These are phyloP conservation scores for Aleiodes leptofemur DNA, from an alignment of 2,888 invertebrate species.

Conservation along the genomic window DNA sequence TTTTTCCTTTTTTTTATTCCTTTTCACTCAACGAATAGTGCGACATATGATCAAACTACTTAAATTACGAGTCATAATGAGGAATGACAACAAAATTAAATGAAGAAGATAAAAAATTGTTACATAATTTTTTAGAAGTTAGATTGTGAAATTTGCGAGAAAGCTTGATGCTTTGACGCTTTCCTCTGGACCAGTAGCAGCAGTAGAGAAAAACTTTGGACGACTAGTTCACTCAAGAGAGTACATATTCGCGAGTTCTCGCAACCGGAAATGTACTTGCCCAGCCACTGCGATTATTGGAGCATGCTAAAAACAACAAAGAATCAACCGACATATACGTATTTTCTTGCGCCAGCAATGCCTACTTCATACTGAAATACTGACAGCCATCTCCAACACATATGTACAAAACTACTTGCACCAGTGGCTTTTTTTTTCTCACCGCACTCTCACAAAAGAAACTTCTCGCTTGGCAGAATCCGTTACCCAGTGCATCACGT, in stretches of 20 bases:
- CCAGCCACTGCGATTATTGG: conserved; percentile 39
- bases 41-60: no score
- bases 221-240: conserved; percentile 4
- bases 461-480: conserved; percentile 11
- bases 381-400: conserved; percentile 10
- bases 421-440: conserved; percentile 1
- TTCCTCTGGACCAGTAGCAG: conserved; percentile 4
- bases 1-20: no score
- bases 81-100: background rate
- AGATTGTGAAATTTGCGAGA: conserved; percentile 20
- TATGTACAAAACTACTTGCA: conserved; percentile 28
- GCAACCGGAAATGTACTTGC: conserved; percentile 40
- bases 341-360: conserved; percentile 8
- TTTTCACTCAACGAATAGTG: no score
- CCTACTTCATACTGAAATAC: conserved; percentile 16
- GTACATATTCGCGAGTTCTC: conserved; percentile 39
- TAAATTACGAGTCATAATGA: no score
- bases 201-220: background rate
- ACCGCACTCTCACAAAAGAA: conserved; percentile 3
- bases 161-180: conserved; percentile 39
- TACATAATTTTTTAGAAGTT: background rate
- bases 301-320: conserved; percentile 47
- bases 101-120: conserved; percentile 6
- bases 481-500: conserved; percentile 22
- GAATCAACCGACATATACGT: conserved; percentile 39